Conservation (phyloP, 2,888 invertebrate species). For the Clivina fossor region DNA sequence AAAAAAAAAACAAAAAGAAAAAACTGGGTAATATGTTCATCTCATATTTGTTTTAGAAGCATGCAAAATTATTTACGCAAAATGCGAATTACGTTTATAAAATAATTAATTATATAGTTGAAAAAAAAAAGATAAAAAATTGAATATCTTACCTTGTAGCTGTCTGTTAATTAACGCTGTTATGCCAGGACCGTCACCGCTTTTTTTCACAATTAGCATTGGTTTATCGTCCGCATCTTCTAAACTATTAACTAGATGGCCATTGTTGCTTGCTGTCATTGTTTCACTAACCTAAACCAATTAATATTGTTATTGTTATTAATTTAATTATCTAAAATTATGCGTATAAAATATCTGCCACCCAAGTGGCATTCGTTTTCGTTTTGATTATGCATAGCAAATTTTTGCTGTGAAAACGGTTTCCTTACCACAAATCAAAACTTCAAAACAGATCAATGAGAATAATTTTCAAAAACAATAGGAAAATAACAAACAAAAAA, state of each 20-base stretch:
- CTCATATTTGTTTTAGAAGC: background rate
- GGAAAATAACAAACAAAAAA: too few species aligned
- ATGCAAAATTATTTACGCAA: conserved; percentile 30
- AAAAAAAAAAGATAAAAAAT: too few species aligned
- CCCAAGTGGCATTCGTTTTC: too few species aligned
- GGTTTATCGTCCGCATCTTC: conserved; percentile 76
- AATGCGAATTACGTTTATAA: conserved; percentile 27
- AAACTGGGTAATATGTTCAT: background rate
- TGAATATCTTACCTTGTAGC: conserved; percentile 67
- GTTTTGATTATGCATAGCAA: too few species aligned
- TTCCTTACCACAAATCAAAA: too few species aligned
- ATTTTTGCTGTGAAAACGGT: too few species aligned
- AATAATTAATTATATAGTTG: conserved; percentile 9
- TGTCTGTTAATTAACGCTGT: conserved; percentile 76
- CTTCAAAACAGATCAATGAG: too few species aligned
- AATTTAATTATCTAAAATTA: too few species aligned
- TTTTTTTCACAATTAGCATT: conserved; percentile 75
- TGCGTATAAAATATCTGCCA: too few species aligned
- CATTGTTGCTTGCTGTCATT: conserved; percentile 73
- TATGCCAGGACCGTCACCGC: conserved; percentile 74
- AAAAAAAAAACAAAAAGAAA: conserved; percentile 4
- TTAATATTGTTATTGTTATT: too few species aligned
- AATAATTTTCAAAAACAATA: too few species aligned
- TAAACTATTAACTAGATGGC: conserved; percentile 70
- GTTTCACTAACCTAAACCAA: conserved; percentile 81